These are phyloP conservation scores for Hypotaenidia philippensis DNA, from an alignment of 2,797 vertebrate species.

Conservation along the genomic window DNA sequence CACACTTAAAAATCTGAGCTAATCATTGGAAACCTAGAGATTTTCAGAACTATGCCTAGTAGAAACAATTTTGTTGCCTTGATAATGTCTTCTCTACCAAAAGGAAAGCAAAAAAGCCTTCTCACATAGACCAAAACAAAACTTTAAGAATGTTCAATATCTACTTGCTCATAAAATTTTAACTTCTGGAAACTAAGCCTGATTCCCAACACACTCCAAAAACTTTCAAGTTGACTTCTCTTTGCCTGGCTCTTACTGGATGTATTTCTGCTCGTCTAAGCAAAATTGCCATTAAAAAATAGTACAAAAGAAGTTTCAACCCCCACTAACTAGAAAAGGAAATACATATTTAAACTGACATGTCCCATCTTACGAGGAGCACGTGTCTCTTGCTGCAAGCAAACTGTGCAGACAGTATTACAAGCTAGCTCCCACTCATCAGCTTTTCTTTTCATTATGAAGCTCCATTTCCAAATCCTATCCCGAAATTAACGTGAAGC, in stretches of 20 bases:
- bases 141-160: not conserved
- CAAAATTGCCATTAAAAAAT: conserved; percentile 5
- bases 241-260: not conserved
- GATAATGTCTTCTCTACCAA: not conserved
- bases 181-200: not conserved
- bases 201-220: not conserved
- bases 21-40: conserved; percentile 13
- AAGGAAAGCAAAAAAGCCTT: not conserved
- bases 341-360: not conserved
- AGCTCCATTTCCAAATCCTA: not conserved
- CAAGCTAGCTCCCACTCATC: not conserved
- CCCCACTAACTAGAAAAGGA: not conserved
- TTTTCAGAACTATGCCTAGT: not conserved
- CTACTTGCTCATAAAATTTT: not conserved
- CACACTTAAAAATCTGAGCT: conserved; percentile 27
- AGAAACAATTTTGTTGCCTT: not conserved
- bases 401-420: not conserved
- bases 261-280: not conserved
- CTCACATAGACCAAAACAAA: not conserved
- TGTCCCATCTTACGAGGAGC: not conserved
- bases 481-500: not conserved
- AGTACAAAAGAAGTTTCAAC: not conserved
- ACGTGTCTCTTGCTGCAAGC: not conserved
- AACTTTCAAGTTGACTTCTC: not conserved
- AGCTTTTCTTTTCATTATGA: not conserved